Evolutionary conservation across 2,113 vertebrate species (phyloP), one percentile per base, ranked within the genome.

Genomic region (Ibidorhyncha struthersii): DNA sequence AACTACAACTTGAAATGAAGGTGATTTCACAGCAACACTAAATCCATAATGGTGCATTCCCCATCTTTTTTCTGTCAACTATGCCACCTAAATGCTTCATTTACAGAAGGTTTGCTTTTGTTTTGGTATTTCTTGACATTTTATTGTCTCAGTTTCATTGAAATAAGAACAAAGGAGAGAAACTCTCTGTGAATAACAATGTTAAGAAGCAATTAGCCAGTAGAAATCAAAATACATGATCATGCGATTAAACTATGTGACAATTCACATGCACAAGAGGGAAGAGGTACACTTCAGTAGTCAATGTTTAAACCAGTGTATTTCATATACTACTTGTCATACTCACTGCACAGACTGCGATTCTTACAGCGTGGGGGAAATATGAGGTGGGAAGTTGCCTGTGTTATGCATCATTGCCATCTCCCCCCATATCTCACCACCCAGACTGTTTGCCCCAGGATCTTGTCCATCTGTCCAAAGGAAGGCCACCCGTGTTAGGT

Each of bases 41-140:
- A 95, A 96, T 50, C 95, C 53, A 41, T 96, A 95, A 96, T 79
- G 91, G 81, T 26, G 25, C 45, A 40, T 91, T 95, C 93, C 78
- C 91, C 70, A 58, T 81, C 78, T 92, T 82, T 91, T 38, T 96
- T 91, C 94, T 97, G 96, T 96, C 97, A 97, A 69, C 91, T 87
- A 0, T 96, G 94, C 86, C 93, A 95, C 91, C 65, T 96, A 96
- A 97, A 95, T 94, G 96, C 74, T 94, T 96, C 95, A 96, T 96
- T 96, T 97, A 97, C 89, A 96, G 86, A 4, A 96, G 59, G 62
- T 97, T 94, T 97, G 89, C 89, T 97, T 97, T 97, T 95, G 84
- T 96, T 96, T 96, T 86, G 95, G 87, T 96, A 40, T 82, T 86
- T 72, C 95, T 97, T 96, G 96, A 96, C 96, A 93, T 89, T 87